Conservation (phyloP, 2,113 vertebrate genomes). For the Madoqua kirkii region DNA sequence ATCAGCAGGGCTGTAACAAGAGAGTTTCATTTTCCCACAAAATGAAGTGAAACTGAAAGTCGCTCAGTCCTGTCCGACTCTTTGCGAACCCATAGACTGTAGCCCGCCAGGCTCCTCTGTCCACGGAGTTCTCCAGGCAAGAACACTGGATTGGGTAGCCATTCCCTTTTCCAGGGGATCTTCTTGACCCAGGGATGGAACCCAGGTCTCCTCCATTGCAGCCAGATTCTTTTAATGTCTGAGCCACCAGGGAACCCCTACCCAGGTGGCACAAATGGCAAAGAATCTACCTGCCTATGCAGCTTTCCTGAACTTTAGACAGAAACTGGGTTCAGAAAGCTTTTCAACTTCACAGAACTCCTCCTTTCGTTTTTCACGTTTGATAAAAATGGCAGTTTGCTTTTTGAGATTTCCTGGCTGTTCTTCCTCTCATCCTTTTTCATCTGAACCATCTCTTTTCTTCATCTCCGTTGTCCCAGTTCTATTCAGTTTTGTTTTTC, state of each 20-base stretch:
- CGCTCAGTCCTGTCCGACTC: fast-evolving
- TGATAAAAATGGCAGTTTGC: neutral
- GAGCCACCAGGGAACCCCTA: neutral
- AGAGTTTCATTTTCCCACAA: constrained; percentile 77
- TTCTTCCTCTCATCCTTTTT: neutral
- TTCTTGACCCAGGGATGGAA: neutral
- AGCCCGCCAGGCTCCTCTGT: neutral
- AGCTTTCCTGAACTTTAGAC: neutral
- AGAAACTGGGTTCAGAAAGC: neutral
- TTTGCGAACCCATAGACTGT: neutral
- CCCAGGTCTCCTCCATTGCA: neutral
- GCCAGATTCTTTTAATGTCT: neutral
- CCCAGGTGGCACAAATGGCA: neutral
- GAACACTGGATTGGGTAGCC: neutral
- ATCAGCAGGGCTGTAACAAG: constrained; percentile 78
- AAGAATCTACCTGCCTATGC: neutral
- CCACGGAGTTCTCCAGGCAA: neutral
- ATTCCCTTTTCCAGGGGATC: neutral
- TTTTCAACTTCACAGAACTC: neutral
- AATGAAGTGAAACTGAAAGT: neutral
- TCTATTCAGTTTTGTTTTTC: neutral
- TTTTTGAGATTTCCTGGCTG: neutral
- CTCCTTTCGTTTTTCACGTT: neutral
- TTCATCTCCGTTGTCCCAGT: neutral
- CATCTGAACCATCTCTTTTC: neutral